Percentiles rank a stretch among this genome's conserved stretches.
Conservation (phyloP, 2,888 invertebrate species). For the Chrysolina haemoptera region DNA sequence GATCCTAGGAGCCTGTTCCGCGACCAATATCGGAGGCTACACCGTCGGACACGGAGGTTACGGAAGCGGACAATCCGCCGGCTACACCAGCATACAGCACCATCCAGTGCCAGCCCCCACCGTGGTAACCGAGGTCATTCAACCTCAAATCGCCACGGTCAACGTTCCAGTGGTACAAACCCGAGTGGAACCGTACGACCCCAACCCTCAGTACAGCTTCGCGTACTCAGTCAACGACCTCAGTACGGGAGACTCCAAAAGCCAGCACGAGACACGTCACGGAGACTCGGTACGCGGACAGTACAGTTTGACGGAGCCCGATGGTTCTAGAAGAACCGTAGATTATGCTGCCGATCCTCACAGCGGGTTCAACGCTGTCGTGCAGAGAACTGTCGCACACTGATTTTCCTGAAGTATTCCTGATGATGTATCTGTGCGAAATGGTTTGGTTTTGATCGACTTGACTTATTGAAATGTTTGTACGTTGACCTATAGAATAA, state of each 20-base stretch:
- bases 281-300: slow-evolving; percentile 66
- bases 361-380: slow-evolving; percentile 65
- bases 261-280: slow-evolving; percentile 65
- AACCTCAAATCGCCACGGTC: slow-evolving; percentile 46
- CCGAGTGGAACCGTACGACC: slow-evolving; percentile 65
- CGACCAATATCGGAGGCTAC: slow-evolving; percentile 4
- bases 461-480: slow-evolving; percentile 2
- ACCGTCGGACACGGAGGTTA: not conserved
- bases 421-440: slow-evolving; percentile 1
- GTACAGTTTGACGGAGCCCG: slow-evolving; percentile 66
- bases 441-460: slow-evolving; percentile 33
- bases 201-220: slow-evolving; percentile 65
- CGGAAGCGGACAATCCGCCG: slow-evolving; percentile 29
- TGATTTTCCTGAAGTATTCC: slow-evolving; percentile 16
- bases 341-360: slow-evolving; percentile 65
- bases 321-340: slow-evolving; percentile 65
- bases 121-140: slow-evolving; percentile 43
- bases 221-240: slow-evolving; percentile 67
- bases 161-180: slow-evolving; percentile 59
- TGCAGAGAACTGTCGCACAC: slow-evolving; percentile 59
- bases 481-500: slow-evolving; percentile 12
- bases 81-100: slow-evolving; percentile 59
- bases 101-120: slow-evolving; percentile 52
- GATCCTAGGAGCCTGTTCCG: slow-evolving; percentile 3
- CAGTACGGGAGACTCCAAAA: slow-evolving; percentile 66